These are phyloP conservation scores for Sycophaga agraensis DNA, from an alignment of 1,140 invertebrate species.

Conservation along the genomic window DNA sequence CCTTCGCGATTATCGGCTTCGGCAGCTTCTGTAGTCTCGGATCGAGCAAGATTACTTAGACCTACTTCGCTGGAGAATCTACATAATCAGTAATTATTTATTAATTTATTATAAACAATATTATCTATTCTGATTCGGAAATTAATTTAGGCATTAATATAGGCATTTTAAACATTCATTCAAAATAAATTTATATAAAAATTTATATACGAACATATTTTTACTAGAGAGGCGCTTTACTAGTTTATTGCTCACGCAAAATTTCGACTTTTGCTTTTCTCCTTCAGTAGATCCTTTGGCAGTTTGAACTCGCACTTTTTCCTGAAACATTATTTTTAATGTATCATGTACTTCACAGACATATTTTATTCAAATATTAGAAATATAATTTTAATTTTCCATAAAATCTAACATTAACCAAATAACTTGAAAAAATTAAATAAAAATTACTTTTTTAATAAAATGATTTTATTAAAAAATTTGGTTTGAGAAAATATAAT, in stretches of 20 bases:
- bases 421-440: background rate
- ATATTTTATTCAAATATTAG: too few species aligned
- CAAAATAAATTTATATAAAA: background rate
- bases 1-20: constrained; percentile 55
- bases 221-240: constrained; percentile 78
- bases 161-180: too few species aligned
- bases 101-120: too few species aligned
- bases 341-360: background rate
- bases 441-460: background rate
- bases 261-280: constrained; percentile 68
- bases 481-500: background rate
- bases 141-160: too few species aligned
- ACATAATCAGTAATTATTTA: constrained; percentile 20
- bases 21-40: constrained; percentile 51
- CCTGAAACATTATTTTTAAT: constrained; percentile 39
- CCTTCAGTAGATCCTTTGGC: constrained; percentile 63
- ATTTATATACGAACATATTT: constrained; percentile 70
- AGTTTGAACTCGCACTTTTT: constrained; percentile 64
- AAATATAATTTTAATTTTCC: too few species aligned
- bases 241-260: constrained; percentile 72
- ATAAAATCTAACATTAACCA: too few species aligned
- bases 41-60: constrained; percentile 39
- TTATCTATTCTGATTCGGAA: too few species aligned
- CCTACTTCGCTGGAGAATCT: constrained; percentile 49
- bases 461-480: background rate